Evolutionary conservation across 2,888 invertebrate species (phyloP), one percentile per base, ranked within the genome.

Genomic region (Phyllotreta striolata): DNA sequence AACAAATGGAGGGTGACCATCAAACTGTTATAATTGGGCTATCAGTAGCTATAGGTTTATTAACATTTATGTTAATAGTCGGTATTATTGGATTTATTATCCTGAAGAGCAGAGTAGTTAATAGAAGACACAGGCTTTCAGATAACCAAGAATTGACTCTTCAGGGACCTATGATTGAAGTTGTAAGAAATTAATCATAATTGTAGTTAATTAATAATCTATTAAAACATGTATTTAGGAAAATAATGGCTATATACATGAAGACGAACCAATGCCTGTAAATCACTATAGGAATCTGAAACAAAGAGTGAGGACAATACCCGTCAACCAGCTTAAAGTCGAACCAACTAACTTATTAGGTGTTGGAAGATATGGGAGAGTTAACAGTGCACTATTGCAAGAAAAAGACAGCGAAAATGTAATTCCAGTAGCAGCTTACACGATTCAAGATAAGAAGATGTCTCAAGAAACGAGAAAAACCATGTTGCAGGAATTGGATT

Each of bases 151-250:
- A 89, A 77, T 80, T 89, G 82, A 91, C 92, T 0, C 79, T 93
- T 14, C 92, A 92, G 76, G 91, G 92, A 63, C 91, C 92, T 0
- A 88, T 91, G 74, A 86, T 91, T 66, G 92, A 92, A 82, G 87
- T 91, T 60, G 84, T 85, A 79, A 79, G 77, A 77, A 13, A 38
- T 47, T 47, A 4, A 44, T 13, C 1, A 8, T 7, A 13, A 13
- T 10, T 13, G 12, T 44, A 44, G 6, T 12, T 12, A 13, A 44
- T 44, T 44, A 14, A 9, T 13, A 12, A 44, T 8, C 1, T 44
- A 13, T 44, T 8, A 44, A 6, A 10, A 44, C 14, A 13, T 14
- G 7, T 10, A 44, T 10, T 49, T 38, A 86, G 78, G 93, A 92
- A 78, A 93, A 92, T 77, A 86, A 90, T 72, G 92, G 90, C 0